Conservation (phyloP, 64 coral and sea anemone species). For the Actinia tenebrosa region DNA sequence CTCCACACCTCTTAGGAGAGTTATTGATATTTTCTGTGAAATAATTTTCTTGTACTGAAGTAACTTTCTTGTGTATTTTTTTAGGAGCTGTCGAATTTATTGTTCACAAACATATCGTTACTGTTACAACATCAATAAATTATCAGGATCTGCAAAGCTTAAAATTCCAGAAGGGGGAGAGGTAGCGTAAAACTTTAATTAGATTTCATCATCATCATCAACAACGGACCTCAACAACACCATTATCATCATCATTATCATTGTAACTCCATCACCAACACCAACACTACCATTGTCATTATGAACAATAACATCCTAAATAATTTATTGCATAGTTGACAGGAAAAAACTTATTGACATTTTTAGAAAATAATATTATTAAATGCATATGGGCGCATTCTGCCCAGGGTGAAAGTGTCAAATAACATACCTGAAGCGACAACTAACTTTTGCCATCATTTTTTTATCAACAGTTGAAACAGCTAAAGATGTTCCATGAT, state of each 20-base stretch:
- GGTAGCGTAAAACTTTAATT: slow-evolving; percentile 32
- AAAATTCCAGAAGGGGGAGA: slow-evolving; percentile 47
- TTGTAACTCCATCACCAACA: too few species aligned
- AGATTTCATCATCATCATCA: background rate
- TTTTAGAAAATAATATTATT: too few species aligned
- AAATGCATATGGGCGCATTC: too few species aligned
- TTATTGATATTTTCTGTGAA: background rate
- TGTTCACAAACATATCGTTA: slow-evolving; percentile 69
- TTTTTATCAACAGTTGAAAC: slow-evolving; percentile 44
- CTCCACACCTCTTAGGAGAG: background rate
- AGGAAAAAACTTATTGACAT: too few species aligned
- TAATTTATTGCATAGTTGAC: too few species aligned
- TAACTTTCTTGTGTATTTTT: background rate
- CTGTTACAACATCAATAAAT: slow-evolving; percentile 90
- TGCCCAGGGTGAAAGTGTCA: too few species aligned
- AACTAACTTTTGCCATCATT: too few species aligned
- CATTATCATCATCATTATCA: too few species aligned
- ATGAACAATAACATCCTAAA: too few species aligned
- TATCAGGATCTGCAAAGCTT: slow-evolving; percentile 28
- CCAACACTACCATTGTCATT: too few species aligned
- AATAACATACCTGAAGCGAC: too few species aligned
- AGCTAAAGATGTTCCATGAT: slow-evolving; percentile 92
- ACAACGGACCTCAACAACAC: too few species aligned
- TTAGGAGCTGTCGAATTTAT: slow-evolving; percentile 86
- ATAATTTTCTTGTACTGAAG: background rate